These are phyloP conservation scores for Thoracochromis brauschi DNA, from an alignment of 2,113 vertebrate genomes.

Conservation along the genomic window DNA sequence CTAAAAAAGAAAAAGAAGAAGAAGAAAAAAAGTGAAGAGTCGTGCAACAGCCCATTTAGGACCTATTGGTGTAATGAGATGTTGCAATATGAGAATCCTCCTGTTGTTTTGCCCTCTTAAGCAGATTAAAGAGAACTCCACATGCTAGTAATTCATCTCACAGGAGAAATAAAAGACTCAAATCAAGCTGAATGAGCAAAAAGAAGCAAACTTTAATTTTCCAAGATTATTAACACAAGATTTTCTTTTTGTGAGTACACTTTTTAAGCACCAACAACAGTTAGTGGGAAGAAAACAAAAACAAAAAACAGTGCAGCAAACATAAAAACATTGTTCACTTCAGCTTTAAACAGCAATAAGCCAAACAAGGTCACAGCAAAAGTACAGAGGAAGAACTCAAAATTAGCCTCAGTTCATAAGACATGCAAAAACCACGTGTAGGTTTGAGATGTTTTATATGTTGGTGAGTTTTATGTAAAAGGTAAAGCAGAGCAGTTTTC, in stretches of 20 bases:
- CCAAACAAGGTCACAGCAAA: background rate
- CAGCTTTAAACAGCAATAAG: background rate
- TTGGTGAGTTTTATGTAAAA: background rate
- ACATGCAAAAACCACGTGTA: background rate
- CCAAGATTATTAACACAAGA: constrained; percentile 6
- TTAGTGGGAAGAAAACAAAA: background rate
- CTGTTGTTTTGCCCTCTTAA: background rate
- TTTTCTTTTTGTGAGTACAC: background rate
- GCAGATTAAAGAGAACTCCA: background rate
- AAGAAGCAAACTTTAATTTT: constrained; percentile 36
- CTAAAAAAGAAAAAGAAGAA: background rate
- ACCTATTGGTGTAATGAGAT: background rate
- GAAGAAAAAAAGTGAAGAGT: background rate
- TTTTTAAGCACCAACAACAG: background rate
- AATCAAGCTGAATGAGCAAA: background rate
- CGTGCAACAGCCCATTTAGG: background rate
- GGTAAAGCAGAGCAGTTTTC: background rate
- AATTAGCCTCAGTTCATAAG: background rate
- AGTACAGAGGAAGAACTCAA: background rate
- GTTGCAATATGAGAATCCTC: background rate
- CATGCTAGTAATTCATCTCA: background rate
- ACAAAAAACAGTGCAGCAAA: background rate
- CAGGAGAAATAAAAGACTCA: background rate
- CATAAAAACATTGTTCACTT: background rate
- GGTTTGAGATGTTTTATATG: too few relatives aligned